phyloP scores from a whole-genome alignment of 1,140 invertebrate genomes.

The Trissolcus basalis region DNA sequence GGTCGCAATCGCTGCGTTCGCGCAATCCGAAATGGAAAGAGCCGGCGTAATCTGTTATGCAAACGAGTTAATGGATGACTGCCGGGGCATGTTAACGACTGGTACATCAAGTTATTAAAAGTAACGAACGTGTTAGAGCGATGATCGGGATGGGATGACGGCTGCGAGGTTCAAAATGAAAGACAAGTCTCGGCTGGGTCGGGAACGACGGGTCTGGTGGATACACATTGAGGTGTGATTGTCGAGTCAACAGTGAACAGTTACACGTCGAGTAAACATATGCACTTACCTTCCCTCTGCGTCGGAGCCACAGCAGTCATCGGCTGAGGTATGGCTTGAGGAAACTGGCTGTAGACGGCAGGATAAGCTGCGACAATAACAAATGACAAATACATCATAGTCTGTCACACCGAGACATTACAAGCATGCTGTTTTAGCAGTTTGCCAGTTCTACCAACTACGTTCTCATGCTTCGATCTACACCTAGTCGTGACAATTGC shows the following conservation, averaged over 20 bases:
- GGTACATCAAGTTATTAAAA: constrained; percentile 20
- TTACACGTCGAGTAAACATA: constrained; percentile 65
- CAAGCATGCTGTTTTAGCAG: constrained; percentile 63
- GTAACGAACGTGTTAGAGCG: constrained; percentile 9
- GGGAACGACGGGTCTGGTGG: constrained; percentile 12
- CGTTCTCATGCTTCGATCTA: constrained; percentile 46
- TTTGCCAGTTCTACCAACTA: constrained; percentile 57
- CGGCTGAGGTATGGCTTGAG: constrained; percentile 94
- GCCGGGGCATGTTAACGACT: constrained; percentile 1
- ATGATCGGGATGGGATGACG: constrained; percentile 2
- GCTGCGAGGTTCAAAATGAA: not conserved
- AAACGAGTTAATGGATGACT: constrained; percentile 24
- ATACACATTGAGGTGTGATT: constrained; percentile 49
- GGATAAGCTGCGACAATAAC: constrained; percentile 90
- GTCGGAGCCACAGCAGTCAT: constrained; percentile 91
- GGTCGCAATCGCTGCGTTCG: constrained; percentile 5
- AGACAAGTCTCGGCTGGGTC: constrained; percentile 2
- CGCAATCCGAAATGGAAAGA: not conserved
- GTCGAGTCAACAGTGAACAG: constrained; percentile 60
- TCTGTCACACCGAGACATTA: constrained; percentile 66
- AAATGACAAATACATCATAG: constrained; percentile 74
- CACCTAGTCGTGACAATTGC: constrained; percentile 55
- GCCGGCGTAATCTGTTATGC: constrained; percentile 17
- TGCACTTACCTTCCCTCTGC: constrained; percentile 94
- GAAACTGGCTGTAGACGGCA: constrained; percentile 95